Conservation (phyloP, 2,113 vertebrate species). For the Tupaia tana region DNA sequence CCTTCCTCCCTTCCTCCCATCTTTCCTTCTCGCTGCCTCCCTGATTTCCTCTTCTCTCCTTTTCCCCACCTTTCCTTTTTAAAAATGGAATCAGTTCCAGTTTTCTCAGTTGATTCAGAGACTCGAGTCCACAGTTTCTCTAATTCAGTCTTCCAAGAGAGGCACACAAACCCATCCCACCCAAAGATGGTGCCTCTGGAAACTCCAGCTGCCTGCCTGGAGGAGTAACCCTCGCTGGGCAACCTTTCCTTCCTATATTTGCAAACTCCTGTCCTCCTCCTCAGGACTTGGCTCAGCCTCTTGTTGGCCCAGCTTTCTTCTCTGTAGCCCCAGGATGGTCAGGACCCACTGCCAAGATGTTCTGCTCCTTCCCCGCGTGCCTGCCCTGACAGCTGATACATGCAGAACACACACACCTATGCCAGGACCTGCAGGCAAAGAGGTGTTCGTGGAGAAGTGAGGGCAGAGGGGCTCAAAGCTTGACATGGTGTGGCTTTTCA, state of each 20-base stretch:
- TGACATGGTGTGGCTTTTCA: background rate
- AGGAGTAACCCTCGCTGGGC: background rate
- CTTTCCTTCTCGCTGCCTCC: background rate
- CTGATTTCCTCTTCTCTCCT: background rate
- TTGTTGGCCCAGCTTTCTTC: background rate
- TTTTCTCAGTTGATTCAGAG: background rate
- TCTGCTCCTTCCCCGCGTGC: background rate
- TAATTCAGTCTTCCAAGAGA: background rate
- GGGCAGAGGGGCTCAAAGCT: background rate
- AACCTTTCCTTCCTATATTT: background rate
- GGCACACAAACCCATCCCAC: background rate
- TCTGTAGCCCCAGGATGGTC: background rate
- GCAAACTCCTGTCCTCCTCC: background rate
- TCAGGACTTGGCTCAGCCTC: background rate
- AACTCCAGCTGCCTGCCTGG: background rate
- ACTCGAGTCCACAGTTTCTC: background rate
- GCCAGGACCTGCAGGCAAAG: constrained; percentile 27
- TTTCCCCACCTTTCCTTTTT: background rate
- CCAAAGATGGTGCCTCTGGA: background rate
- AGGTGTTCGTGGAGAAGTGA: background rate
- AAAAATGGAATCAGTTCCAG: background rate
- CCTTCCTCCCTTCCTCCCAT: background rate
- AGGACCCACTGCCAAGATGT: background rate
- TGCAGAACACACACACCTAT: background rate
- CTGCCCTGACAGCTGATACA: background rate